Percentiles rank a stretch among this genome's conserved stretches.
Conservation (phyloP, 2,113 vertebrate species). For the Otus sunia region DNA sequence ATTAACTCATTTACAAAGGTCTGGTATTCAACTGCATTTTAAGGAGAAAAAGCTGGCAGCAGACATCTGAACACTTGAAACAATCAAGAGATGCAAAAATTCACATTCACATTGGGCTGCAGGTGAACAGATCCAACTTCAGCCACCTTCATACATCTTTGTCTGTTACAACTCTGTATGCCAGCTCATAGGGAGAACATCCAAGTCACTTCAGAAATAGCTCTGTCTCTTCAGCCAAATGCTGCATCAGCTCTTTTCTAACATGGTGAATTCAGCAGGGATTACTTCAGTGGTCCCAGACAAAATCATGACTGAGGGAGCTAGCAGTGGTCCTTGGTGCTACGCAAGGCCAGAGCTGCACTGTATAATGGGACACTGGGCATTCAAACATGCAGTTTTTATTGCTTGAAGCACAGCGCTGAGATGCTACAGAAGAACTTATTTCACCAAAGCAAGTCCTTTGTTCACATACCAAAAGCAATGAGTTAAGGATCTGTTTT, state of each 20-base stretch:
- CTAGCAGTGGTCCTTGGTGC: not conserved
- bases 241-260: not conserved
- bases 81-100: not conserved
- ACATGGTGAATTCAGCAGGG: not conserved
- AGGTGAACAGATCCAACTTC: not conserved
- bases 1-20: not conserved
- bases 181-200: not conserved
- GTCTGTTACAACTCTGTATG: not conserved
- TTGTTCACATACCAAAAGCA: not conserved
- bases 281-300: not conserved
- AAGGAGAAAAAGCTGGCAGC: not conserved
- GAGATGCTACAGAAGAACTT: not conserved
- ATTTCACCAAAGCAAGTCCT: not conserved
- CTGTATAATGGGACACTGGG: not conserved
- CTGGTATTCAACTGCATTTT: not conserved
- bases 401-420: not conserved
- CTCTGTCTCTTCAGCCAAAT: not conserved
- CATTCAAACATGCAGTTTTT: not conserved
- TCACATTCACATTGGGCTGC: not conserved
- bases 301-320: not conserved
- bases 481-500: not conserved
- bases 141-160: not conserved
- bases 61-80: not conserved
- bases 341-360: not conserved
- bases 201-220: constrained; percentile 31